phyloP scores from a whole-genome alignment of 1,140 invertebrate genomes.

The Pristionchus pacificus region DNA sequence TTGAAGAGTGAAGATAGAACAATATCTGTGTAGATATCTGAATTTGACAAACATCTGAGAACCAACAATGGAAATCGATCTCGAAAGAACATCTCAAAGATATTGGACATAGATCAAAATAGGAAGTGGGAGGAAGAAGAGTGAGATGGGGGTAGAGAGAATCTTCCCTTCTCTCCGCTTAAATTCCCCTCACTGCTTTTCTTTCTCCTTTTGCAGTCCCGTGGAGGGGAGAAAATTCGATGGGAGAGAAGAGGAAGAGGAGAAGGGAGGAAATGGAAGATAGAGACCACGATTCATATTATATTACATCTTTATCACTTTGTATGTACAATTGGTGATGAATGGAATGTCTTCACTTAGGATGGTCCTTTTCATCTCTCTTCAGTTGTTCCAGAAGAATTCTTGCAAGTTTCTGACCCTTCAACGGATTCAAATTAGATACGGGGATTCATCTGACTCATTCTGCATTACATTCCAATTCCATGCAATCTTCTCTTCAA shows the following conservation, averaged over 20 bases:
- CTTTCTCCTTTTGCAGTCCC: neutral
- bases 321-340: too few species aligned
- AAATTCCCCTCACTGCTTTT: neutral
- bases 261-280: neutral
- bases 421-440: too few species aligned
- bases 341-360: too few species aligned
- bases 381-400: too few species aligned
- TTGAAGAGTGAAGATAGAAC: conserved; percentile 2
- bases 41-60: conserved; percentile 6
- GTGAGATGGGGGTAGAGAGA: neutral
- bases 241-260: neutral
- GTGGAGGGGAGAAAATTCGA: neutral
- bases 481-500: too few species aligned
- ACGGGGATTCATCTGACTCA: too few species aligned
- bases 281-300: too few species aligned
- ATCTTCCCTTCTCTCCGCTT: neutral
- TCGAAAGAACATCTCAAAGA: conserved; percentile 6
- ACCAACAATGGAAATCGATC: neutral
- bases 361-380: too few species aligned
- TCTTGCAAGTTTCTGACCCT: too few species aligned
- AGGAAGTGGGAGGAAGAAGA: neutral
- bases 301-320: too few species aligned
- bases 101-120: neutral
- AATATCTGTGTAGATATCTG: conserved; percentile 1
- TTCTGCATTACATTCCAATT: too few species aligned